Evolutionary conservation across 2,888 invertebrate genomes (phyloP), one percentile per base, ranked within the genome.

Genomic region (Epinotia nisella): DNA sequence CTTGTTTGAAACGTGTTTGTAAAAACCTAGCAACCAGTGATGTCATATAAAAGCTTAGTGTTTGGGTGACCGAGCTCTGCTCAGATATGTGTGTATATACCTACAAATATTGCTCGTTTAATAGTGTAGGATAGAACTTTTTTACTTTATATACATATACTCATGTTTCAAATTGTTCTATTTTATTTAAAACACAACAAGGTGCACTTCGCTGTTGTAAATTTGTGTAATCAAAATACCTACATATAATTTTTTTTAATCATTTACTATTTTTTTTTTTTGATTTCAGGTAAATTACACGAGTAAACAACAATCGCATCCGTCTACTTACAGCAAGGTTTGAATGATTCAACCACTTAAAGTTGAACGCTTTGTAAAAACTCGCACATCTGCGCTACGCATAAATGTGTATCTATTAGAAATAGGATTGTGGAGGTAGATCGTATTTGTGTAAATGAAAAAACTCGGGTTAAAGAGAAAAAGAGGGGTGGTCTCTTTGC

Each of bases 241-340:
- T n/a, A n/a, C n/a, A n/a, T n/a, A n/a, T n/a, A n/a, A n/a, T n/a
- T n/a, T n/a, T n/a, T n/a, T n/a, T n/a, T 68, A 62, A 29, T 62
- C 13, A 59, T 51, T 19, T n/a, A n/a, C n/a, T n/a, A n/a, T n/a
- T n/a, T n/a, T n/a, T n/a, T 71, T 1, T 66, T 19, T 53, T 66
- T 71, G 19, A 45, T 67, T 71, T 29, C 66, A 71, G 66, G 71
- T 71, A 71, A 71, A 58, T 11, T 9, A 66, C 65, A 55, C 4
- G 41, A 19, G 11, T 39, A 19, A 39, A 21, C 15, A 21, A 1
- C 35, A 55, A 11, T 13, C 9, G 13, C 29, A 51, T 29, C 10
- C 35, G 17, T 29, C 65, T 19, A 66, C 21, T 66, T 3, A 55
- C 53, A 61, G 41, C 39, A 61, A 60, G 60, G 61, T 61, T 61